Evolutionary conservation across 2,113 vertebrate species (phyloP).

Genomic region (Neolamprologus kungweensis): DNA sequence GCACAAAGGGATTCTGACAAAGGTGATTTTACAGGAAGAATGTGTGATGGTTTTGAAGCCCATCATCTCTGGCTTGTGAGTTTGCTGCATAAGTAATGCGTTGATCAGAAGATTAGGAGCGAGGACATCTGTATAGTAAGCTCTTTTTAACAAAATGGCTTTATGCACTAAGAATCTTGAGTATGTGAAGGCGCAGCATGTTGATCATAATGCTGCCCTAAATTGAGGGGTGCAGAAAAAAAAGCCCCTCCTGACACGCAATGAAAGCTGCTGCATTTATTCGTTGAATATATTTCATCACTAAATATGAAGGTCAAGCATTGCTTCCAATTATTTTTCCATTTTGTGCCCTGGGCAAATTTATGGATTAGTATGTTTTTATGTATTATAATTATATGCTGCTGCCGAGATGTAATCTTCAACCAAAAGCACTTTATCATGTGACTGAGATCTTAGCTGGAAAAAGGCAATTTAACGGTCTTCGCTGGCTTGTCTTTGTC

Average conservation of each 20-base stretch:
- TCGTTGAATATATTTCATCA: background rate
- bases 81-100: background rate
- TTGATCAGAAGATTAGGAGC: background rate
- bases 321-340: background rate
- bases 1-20: background rate
- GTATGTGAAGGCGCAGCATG: background rate
- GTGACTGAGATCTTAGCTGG: background rate
- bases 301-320: background rate
- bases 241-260: background rate
- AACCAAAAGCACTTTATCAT: background rate
- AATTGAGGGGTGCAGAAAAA: background rate
- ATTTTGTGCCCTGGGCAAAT: background rate
- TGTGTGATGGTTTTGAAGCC: background rate
- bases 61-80: background rate
- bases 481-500: background rate
- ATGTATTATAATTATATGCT: background rate
- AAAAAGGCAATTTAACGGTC: background rate
- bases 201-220: background rate
- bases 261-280: background rate
- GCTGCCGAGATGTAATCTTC: background rate
- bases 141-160: background rate
- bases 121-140: background rate
- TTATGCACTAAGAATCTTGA: background rate
- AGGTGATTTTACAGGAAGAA: background rate
- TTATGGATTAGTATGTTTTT: background rate